Evolutionary conservation across 2,888 invertebrate genomes (phyloP).

Genomic region (Dugesia japonica): DNA sequence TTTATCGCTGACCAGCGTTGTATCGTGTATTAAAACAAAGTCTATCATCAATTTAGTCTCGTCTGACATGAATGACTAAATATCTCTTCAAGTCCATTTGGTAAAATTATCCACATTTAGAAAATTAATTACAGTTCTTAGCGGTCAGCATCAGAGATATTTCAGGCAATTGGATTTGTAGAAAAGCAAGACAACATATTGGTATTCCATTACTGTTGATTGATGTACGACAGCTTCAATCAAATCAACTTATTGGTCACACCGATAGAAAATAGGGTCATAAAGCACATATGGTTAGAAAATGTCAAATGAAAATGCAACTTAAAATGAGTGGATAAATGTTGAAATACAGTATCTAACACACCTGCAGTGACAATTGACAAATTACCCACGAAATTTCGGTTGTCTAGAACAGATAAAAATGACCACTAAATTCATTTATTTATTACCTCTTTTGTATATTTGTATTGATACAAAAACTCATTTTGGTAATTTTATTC

Average conservation of each 20-base stretch:
- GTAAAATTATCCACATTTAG: background rate
- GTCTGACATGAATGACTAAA: constrained; percentile 10
- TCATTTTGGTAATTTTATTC: too few relatives aligned
- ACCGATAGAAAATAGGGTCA: constrained; percentile 5
- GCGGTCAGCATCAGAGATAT: background rate
- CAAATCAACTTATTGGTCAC: background rate
- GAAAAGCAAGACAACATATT: background rate
- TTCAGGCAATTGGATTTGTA: background rate
- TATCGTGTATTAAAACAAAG: background rate
- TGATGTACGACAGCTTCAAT: constrained; percentile 13
- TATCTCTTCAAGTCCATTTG: background rate
- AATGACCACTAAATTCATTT: too few relatives aligned
- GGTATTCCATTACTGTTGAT: constrained; percentile 12
- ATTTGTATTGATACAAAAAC: too few relatives aligned
- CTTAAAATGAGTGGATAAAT: background rate
- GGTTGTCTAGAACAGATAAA: too few relatives aligned
- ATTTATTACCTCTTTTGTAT: too few relatives aligned
- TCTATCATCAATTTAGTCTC: background rate
- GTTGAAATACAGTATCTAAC: background rate
- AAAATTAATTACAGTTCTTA: background rate
- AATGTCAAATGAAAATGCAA: background rate
- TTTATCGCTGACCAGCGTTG: too few relatives aligned
- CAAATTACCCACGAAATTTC: background rate
- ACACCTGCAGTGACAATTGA: constrained; percentile 3
- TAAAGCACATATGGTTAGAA: background rate